Conservation (phyloP, 2,888 invertebrate species). For the Phrixothrix hirtus region DNA sequence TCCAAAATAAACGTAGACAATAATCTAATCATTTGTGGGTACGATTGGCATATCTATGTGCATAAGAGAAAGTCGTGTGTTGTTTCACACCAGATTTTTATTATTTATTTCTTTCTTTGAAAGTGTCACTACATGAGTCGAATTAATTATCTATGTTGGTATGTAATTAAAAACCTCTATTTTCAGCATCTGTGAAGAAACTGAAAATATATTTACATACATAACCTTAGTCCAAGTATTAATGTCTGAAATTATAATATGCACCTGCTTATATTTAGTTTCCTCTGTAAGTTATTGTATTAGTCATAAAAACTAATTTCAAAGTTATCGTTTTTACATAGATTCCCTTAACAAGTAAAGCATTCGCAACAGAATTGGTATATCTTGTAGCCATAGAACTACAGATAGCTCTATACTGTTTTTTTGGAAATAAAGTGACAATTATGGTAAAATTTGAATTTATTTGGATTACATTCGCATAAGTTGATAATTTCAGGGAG, state of each 20-base stretch:
- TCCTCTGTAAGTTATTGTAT: constrained; percentile 33
- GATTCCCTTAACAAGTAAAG: constrained; percentile 29
- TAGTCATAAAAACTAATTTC: neutral
- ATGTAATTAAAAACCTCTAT: neutral
- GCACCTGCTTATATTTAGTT: constrained; percentile 41
- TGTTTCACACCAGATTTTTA: too few species aligned
- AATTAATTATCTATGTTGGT: neutral
- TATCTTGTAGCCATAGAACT: constrained; percentile 38
- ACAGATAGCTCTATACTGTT: constrained; percentile 38
- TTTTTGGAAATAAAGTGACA: constrained; percentile 40
- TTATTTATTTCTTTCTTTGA: too few species aligned
- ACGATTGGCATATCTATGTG: too few species aligned
- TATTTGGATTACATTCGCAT: neutral
- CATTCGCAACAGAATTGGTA: constrained; percentile 25
- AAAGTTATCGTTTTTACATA: constrained; percentile 7
- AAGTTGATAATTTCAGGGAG: constrained; percentile 17
- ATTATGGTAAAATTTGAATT: constrained; percentile 32
- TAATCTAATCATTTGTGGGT: too few species aligned
- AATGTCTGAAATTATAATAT: constrained; percentile 40
- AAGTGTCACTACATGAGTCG: too few species aligned
- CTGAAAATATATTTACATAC: constrained; percentile 39
- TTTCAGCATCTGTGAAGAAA: constrained; percentile 37
- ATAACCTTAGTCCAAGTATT: constrained; percentile 40
- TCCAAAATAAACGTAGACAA: too few species aligned
- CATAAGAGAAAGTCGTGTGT: too few species aligned